A percentile compares a stretch with the other conserved stretches of the same genome.
Evolutionary conservation across 2,888 invertebrate species (phyloP).

Genomic region (Apamea monoglypha): DNA sequence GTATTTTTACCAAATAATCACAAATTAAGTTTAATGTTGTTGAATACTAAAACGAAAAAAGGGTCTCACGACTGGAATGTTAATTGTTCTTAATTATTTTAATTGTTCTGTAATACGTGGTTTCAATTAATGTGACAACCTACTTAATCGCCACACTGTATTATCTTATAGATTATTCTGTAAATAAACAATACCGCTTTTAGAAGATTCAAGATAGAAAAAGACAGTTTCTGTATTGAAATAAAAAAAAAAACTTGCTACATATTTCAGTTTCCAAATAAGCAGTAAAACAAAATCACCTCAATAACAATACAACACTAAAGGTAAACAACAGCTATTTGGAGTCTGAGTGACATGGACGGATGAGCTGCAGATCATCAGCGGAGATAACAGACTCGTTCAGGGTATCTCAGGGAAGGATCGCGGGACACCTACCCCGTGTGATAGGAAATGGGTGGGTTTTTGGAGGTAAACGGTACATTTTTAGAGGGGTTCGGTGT

Average conservation of each 20-base stretch:
- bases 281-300: neutral
- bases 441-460: neutral
- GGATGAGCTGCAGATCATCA: slow-evolving; percentile 68
- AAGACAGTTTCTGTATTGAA: too few species aligned
- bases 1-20: too few species aligned
- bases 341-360: slow-evolving; percentile 62
- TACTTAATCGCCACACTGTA: too few species aligned
- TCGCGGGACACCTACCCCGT: slow-evolving; percentile 33
- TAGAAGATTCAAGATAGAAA: too few species aligned
- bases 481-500: neutral
- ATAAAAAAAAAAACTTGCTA: neutral
- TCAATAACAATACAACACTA: neutral
- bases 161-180: too few species aligned
- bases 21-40: too few species aligned
- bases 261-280: neutral
- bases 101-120: too few species aligned
- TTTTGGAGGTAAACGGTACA: slow-evolving; percentile 1
- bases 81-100: too few species aligned
- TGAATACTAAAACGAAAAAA: too few species aligned
- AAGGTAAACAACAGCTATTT: slow-evolving; percentile 39
- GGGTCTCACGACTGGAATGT: too few species aligned
- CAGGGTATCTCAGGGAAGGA: slow-evolving; percentile 48
- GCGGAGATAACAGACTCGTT: slow-evolving; percentile 65
- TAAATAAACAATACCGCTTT: too few species aligned
- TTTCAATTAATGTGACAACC: too few species aligned